Conservation (phyloP, 64 coral and sea anemone genomes). For the Exaiptasia diaphana region DNA sequence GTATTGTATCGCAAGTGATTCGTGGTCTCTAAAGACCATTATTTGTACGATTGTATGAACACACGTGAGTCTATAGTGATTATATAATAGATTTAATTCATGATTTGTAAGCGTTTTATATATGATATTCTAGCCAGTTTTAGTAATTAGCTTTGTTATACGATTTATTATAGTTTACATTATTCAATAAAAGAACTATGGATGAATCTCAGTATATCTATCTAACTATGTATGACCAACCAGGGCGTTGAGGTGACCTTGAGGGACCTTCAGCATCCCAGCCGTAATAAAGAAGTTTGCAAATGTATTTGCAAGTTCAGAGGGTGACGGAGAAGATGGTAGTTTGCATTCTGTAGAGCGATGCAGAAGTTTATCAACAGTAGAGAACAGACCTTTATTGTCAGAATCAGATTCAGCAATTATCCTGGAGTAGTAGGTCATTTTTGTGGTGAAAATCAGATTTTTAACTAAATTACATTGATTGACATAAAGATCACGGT, state of each 20-base stretch:
- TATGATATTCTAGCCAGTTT: neutral
- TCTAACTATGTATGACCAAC: too few species aligned
- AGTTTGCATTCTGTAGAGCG: too few species aligned
- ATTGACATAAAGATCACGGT: constrained; percentile 18
- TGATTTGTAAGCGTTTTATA: neutral
- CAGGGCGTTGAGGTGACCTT: too few species aligned
- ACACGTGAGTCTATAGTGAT: too few species aligned
- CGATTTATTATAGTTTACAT: neutral
- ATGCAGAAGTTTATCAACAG: neutral
- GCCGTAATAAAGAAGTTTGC: too few species aligned
- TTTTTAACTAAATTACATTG: constrained; percentile 28
- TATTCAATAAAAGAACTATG: neutral
- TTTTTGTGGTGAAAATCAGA: neutral
- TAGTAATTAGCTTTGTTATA: too few species aligned
- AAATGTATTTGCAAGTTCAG: too few species aligned
- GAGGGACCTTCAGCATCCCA: too few species aligned
- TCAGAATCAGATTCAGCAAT: constrained; percentile 3
- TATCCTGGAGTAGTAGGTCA: neutral
- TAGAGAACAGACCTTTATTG: neutral
- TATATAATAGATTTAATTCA: neutral
- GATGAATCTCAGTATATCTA: neutral
- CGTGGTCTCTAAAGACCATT: neutral
- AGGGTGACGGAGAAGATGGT: too few species aligned
- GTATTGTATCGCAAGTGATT: neutral
- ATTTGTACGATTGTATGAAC: neutral